These are phyloP conservation scores for Nomia melanderi DNA, from an alignment of 1,140 invertebrate genomes.

Conservation along the genomic window DNA sequence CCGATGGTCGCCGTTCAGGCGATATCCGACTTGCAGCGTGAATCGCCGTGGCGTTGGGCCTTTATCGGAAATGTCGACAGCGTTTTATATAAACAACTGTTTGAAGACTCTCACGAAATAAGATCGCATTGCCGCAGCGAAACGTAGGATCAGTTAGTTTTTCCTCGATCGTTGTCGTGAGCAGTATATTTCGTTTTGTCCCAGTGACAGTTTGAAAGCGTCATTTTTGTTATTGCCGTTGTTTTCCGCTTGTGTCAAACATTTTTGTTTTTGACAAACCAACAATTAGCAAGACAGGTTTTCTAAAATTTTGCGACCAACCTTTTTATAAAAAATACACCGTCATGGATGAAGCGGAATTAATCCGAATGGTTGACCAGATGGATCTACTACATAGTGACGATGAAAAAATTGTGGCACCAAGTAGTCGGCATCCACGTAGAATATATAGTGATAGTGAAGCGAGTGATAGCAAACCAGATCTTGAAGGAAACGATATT, in stretches of 20 bases:
- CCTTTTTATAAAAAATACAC: conserved; percentile 11
- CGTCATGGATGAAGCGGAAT: conserved; percentile 29
- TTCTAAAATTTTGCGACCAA: conserved; percentile 8
- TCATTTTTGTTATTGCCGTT: background rate
- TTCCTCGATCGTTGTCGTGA: background rate
- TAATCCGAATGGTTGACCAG: conserved; percentile 19
- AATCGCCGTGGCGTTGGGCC: background rate
- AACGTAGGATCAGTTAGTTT: background rate
- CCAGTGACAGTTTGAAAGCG: background rate
- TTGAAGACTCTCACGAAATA: conserved; percentile 12
- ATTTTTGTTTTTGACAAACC: conserved; percentile 19
- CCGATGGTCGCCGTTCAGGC: background rate
- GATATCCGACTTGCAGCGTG: background rate
- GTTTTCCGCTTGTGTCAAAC: conserved; percentile 1
- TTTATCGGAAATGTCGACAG: conserved; percentile 1
- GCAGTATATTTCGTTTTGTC: background rate
- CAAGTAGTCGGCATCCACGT: conserved; percentile 1
- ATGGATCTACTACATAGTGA: conserved; percentile 5
- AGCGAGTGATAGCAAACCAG: background rate
- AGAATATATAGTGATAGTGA: conserved; percentile 14
- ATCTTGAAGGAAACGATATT: conserved; percentile 5
- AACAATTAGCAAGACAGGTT: no score
- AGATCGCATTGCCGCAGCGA: background rate
- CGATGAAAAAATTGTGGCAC: conserved; percentile 4
- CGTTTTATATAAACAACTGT: conserved; percentile 1